Evolutionary conservation across 2,113 vertebrate species (phyloP).

Genomic region (Microcebus tavaratra): DNA sequence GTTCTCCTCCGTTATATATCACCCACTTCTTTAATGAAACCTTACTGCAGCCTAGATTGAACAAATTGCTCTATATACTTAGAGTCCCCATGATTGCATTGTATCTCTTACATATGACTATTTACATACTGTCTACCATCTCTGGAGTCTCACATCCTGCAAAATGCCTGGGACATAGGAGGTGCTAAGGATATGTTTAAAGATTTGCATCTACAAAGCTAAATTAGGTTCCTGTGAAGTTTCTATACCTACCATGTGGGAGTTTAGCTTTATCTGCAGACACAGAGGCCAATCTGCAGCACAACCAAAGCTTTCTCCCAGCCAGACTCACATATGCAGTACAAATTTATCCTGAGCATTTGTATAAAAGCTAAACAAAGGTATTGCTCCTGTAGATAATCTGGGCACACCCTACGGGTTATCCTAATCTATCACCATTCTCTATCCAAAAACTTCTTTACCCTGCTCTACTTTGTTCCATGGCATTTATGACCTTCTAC

Average conservation of each 20-base stretch:
- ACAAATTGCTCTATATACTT: neutral
- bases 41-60: neutral
- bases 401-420: neutral
- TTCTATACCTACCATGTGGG: neutral
- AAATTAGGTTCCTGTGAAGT: neutral
- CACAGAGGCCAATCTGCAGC: neutral
- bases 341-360: neutral
- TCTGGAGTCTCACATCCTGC: neutral
- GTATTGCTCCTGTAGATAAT: neutral
- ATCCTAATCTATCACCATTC: neutral
- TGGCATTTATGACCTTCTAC: too few species aligned
- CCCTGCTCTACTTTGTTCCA: neutral
- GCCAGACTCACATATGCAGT: neutral
- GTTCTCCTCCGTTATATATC: conserved; percentile 9
- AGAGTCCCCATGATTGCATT: neutral
- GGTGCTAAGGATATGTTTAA: neutral
- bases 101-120: neutral
- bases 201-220: conserved; percentile 29
- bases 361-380: conserved; percentile 20
- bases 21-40: neutral
- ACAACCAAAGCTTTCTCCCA: conserved; percentile 2
- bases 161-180: conserved; percentile 19
- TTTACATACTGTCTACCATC: neutral
- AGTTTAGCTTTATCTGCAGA: conserved; percentile 38
- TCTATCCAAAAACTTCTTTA: neutral